A percentile compares a stretch with the other conserved stretches of the same genome.
Evolutionary conservation across 1,140 invertebrate genomes (phyloP).

Genomic region (Probaryconus sp.): DNA sequence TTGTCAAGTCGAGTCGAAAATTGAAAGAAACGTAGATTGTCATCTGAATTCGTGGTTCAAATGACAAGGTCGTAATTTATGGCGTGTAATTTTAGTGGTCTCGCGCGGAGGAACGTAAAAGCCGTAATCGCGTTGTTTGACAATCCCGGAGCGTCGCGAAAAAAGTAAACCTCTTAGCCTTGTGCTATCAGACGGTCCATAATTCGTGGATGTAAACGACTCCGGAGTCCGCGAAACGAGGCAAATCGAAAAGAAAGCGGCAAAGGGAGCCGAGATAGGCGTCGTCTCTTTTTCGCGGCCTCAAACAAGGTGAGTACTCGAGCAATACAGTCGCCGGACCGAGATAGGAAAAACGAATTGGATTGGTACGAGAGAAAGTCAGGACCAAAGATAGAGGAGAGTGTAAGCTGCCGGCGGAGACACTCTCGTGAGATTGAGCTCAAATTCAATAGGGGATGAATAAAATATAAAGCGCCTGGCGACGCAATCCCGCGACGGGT

Average conservation of each 20-base stretch:
- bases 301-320: conserved; percentile 61
- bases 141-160: conserved; percentile 14
- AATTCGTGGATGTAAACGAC: conserved; percentile 51
- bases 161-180: conserved; percentile 29
- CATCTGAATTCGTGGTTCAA: too few relatives aligned
- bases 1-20: too few relatives aligned
- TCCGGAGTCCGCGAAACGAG: background rate
- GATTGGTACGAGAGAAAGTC: conserved; percentile 59
- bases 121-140: conserved; percentile 18
- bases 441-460: conserved; percentile 78
- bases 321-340: conserved; percentile 53
- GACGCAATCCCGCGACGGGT: conserved; percentile 50
- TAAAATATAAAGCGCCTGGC: conserved; percentile 75
- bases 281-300: conserved; percentile 30
- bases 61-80: too few relatives aligned
- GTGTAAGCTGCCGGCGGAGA: conserved; percentile 63
- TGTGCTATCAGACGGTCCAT: too few relatives aligned
- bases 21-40: too few relatives aligned
- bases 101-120: background rate
- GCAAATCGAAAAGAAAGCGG: conserved; percentile 40
- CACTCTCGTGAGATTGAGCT: conserved; percentile 77
- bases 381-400: conserved; percentile 36
- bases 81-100: too few relatives aligned
- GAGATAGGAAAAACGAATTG: conserved; percentile 54
- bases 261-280: background rate